These are phyloP conservation scores for Cololabis saira DNA, from an alignment of 2,113 vertebrate species.

Conservation along the genomic window DNA sequence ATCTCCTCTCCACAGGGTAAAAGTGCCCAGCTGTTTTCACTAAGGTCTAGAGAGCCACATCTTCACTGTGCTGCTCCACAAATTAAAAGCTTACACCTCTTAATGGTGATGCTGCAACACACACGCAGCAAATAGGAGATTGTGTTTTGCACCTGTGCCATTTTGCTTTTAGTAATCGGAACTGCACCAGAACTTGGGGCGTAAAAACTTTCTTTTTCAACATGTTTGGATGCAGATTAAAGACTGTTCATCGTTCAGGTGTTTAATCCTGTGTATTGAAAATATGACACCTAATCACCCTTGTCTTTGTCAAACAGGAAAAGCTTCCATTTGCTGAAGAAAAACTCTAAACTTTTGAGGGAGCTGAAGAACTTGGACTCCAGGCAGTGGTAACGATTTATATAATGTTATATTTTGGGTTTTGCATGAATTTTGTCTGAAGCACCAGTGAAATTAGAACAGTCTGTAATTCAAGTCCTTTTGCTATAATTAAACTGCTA, in stretches of 20 bases:
- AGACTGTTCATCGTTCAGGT: too few species aligned
- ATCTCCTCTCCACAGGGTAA: conserved; percentile 75
- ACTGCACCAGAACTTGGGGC: conserved; percentile 20
- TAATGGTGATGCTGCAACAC: conserved; percentile 66
- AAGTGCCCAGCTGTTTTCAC: conserved; percentile 73
- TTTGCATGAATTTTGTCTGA: neutral
- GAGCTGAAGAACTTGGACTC: conserved; percentile 98
- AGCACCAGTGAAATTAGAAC: neutral
- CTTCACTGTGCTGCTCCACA: conserved; percentile 53
- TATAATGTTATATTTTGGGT: neutral
- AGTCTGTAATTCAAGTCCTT: neutral
- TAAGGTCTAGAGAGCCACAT: conserved; percentile 64
- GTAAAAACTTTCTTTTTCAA: conserved; percentile 4
- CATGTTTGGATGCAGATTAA: neutral
- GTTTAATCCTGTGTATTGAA: neutral
- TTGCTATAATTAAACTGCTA: neutral
- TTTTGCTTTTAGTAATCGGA: conserved; percentile 38
- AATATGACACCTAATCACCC: conserved; percentile 4
- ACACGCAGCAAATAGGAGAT: conserved; percentile 50
- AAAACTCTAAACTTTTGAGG: conserved; percentile 96
- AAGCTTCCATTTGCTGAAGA: conserved; percentile 97
- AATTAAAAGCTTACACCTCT: conserved; percentile 81
- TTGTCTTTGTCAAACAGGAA: conserved; percentile 82
- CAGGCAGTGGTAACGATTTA: conserved; percentile 89
- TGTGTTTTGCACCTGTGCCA: conserved; percentile 64